Evolutionary conservation across 2,888 invertebrate genomes (phyloP), one percentile per base, ranked within the genome.

Genomic region (Trachelus troglodyta): DNA sequence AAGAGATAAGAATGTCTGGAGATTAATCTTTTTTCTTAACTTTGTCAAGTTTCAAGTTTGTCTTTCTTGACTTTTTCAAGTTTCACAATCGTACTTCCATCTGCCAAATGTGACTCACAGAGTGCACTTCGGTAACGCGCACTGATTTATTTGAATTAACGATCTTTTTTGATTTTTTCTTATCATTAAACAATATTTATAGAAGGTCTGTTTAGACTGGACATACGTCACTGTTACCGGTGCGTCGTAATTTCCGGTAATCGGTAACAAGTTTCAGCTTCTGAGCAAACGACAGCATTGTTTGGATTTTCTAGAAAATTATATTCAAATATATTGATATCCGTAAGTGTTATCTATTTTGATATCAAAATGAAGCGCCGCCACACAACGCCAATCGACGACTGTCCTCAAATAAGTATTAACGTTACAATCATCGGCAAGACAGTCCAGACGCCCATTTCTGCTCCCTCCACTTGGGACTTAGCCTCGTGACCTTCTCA

Each of bases 1-100:
- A 73, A 23, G 12, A 40, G 77, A 74, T 34, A 76, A 74, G 69
- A 79, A 76, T 34, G 73, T 75, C 34, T 71, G 69, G 77, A 9
- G 56, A 56, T 56, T 23, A 35, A 3, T 35, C 11, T 37, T 56
- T 56, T 56, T 15, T 56, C 23, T 56, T 0, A 31, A 31, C 31
- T 31, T 31, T 31, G 31, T 31, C 31, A 31, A 31, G 31, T 31
- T 31, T 31, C 31, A 31, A 31, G 31, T 31, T 31, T 31, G 31
- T 31, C 31, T 31, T 31, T 31, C 31, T 31, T 31, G 31, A 31
- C 31, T 31, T 31, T 31, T 0, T 31, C 31, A 31, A 31, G 56
- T 56, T 23, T 56, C 9, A 2, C 23, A 56, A 23, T 56, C 56
- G 23, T 23, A 56, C 56, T 56, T 56, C 23, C 56, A 56, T 56